These are phyloP conservation scores for Coregonus sp. DNA, from an alignment of 2,797 vertebrate species.

Conservation along the genomic window DNA sequence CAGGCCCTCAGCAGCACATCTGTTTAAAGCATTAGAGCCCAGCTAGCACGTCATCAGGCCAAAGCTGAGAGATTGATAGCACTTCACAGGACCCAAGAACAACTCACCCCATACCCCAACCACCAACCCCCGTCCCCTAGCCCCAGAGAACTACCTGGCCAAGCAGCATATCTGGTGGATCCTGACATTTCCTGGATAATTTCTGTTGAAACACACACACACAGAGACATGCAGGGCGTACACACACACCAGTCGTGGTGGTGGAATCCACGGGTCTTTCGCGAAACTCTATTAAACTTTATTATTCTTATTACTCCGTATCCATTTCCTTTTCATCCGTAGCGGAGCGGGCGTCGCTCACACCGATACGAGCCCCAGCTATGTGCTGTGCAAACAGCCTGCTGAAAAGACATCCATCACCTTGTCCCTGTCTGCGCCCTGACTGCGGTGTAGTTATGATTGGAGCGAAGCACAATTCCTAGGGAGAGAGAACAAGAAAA, in stretches of 20 bases:
- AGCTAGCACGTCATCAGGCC: slow-evolving; percentile 40
- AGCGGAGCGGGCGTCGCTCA: slow-evolving; percentile 6
- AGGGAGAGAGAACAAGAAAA: slow-evolving; percentile 12
- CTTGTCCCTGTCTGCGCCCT: slow-evolving; percentile 15
- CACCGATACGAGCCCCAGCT: slow-evolving; percentile 55
- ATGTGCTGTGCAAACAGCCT: slow-evolving; percentile 62
- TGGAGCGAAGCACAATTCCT: slow-evolving; percentile 60
- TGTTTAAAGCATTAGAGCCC: slow-evolving; percentile 59
- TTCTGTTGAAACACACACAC: slow-evolving; percentile 12
- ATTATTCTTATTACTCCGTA: slow-evolving; percentile 25
- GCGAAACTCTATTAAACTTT: slow-evolving; percentile 26
- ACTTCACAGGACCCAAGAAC: slow-evolving; percentile 38
- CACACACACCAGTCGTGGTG: not conserved
- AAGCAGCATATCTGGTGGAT: not conserved
- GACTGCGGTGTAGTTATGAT: slow-evolving; percentile 59
- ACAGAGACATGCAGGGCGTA: not conserved
- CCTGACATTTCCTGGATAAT: slow-evolving; percentile 19
- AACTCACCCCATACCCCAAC: slow-evolving; percentile 6
- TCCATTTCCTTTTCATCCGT: slow-evolving; percentile 51
- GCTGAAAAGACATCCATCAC: slow-evolving; percentile 67
- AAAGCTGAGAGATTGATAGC: slow-evolving; percentile 52
- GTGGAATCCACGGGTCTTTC: slow-evolving; percentile 30
- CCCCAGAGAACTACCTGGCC: not conserved
- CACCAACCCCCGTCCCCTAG: not conserved
- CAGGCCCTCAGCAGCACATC: slow-evolving; percentile 44